Evolutionary conservation across 2,888 invertebrate species (phyloP), one percentile per base, ranked within the genome.

Genomic region (Capitulum mitella): DNA sequence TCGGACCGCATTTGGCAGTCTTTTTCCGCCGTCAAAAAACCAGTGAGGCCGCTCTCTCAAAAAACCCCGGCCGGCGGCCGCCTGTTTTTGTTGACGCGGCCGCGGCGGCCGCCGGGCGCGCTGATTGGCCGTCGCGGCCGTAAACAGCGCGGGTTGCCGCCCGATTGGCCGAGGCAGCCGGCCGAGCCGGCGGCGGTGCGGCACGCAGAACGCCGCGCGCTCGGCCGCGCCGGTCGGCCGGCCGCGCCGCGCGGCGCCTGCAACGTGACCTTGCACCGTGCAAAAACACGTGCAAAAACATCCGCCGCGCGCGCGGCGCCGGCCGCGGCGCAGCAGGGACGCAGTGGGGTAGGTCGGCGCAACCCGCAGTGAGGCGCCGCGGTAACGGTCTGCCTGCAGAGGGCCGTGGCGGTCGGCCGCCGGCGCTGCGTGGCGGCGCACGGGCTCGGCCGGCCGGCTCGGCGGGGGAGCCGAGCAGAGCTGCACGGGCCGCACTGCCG

Each of bases 21-120:
- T 70, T 70, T 70, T 70, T 70, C 70, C 37, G n/a, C 8, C 70
- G 40, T 70, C 70, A 70, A 70, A 70, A 70, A 70, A 70, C 70
- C 6, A 19, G 5, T 40, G 70, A 37, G 12, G 58, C n/a, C 64
- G 34, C 26, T 40, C 12, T 8, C 37, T 70, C 64, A 70, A 70
- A 70, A 70, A 70, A 70, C 64, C 5, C 64, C 5, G 12, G 43
- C 64, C 5, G 19, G 1, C 5, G 5, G 64, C 37, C 37, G 34
- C 5, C 37, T 70, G 64, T 70, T 70, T 70, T 70, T 70, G 64
- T 70, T 70, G 64, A 70, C 64, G 64, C 64, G 32, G 61, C 29
- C 5, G 32, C 64, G 58, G 1, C 19, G 64, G 3, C 37, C 19
- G 37, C 19, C 37, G 19, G 37, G 34, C 34, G n/a, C 64, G 34